Evolutionary conservation across 1,140 invertebrate genomes (phyloP).

Genomic region (Megathymus violae): DNA sequence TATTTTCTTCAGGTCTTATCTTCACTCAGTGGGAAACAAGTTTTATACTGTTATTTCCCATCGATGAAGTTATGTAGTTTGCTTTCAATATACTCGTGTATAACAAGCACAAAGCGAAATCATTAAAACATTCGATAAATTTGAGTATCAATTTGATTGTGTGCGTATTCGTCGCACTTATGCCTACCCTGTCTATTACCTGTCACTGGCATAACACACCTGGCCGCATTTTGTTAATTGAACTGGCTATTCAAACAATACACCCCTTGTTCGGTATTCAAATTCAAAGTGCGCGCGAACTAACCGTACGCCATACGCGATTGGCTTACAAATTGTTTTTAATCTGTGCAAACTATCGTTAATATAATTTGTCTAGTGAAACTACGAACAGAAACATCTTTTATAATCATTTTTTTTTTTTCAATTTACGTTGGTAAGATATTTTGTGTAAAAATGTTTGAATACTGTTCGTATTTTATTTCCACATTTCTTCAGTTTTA

Average conservation of each 20-base stretch:
- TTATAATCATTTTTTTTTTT: constrained; percentile 17
- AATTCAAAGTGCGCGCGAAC: constrained; percentile 46
- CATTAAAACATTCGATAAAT: constrained; percentile 19
- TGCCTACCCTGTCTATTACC: constrained; percentile 43
- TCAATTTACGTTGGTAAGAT: constrained; percentile 14
- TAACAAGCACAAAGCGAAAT: not conserved
- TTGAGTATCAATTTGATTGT: constrained; percentile 35
- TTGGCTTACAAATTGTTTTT: constrained; percentile 14
- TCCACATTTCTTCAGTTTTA: no score
- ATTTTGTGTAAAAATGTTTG: no score
- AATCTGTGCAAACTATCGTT: no score
- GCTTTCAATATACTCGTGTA: no score
- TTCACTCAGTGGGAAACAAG: no score
- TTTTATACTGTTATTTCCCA: no score
- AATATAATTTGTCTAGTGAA: no score
- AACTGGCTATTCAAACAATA: constrained; percentile 60
- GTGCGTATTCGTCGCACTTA: constrained; percentile 37
- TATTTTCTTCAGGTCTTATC: no score
- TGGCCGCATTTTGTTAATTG: constrained; percentile 67
- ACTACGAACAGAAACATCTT: no score
- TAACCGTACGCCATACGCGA: constrained; percentile 16
- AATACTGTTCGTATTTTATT: no score
- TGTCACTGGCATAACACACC: constrained; percentile 61
- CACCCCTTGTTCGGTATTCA: constrained; percentile 53
- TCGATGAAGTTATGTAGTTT: no score